Base-by-base conservation (phyloP, 2,888 invertebrate genomes). In the Megaustenia siamemsis region DNA sequence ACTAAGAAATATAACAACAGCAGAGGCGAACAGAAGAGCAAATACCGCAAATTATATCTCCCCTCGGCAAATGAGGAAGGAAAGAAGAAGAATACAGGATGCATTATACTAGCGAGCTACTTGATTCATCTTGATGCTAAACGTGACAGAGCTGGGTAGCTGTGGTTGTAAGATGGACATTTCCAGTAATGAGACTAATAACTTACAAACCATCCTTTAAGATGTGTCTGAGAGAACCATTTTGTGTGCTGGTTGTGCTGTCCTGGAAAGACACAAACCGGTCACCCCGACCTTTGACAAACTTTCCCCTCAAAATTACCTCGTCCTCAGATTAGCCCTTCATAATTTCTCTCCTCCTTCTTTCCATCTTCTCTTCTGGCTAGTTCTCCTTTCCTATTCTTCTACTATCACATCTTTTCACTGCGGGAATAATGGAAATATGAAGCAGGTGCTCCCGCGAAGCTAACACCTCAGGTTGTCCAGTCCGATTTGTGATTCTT, bases 401-500 rank as follows among this genome's bases (percentile, higher is more conserved):
- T 32, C 43, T 43, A 28, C 35, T 53, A 24, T 49, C 40, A 2
- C n/a, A 43, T 78, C 78, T 63, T 63, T 78, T 78, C 40, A 28
- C 28, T 12, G 35, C 6, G 8, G 40, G 28, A 78, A 78, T 24
- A 78, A 78, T 78, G 21, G 78, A 40, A 40, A 43, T n/a, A 28
- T 21, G 32, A 40, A 43, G 80, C 80, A 80, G 80, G 80, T 80
- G 80, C 80, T 53, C 8, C 38, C 53, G 38, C 24, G 69, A 80
- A 49, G 49, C 56, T 32, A 56, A 69, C 80, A 69, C 80, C 80
- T 24, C 53, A 53, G 69, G 68, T 45, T 53, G 69, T 49, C 35
- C 68, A 80, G 69, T 80, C 49, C 80, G 80, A 82, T 73, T 82
- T 43, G n/a, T 82, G 73, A 73, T 73, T 82, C 60, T 73, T 82